phyloP scores from a whole-genome alignment of 2,888 invertebrate genomes.

The Eumerus sabulonum region DNA sequence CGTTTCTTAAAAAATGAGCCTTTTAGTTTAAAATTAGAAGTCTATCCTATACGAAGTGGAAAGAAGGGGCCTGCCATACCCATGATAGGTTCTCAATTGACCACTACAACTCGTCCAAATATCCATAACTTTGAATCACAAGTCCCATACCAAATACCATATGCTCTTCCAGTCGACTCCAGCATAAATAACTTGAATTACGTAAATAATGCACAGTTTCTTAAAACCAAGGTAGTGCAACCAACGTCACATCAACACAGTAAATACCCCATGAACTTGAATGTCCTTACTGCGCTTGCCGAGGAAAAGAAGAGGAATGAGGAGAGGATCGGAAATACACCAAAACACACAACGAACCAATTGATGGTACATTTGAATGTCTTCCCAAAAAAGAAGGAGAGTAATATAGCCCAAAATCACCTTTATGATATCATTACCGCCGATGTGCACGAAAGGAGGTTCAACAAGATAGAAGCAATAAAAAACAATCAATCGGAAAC shows the following conservation, averaged over 20 bases:
- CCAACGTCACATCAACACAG: constrained; percentile 70
- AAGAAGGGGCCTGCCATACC: constrained; percentile 62
- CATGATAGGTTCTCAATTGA: constrained; percentile 23
- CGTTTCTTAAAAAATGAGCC: constrained; percentile 79
- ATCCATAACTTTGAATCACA: constrained; percentile 39
- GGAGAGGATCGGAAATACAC: constrained; percentile 56
- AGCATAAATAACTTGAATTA: constrained; percentile 59
- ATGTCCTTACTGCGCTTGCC: constrained; percentile 29
- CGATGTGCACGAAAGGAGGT: constrained; percentile 52
- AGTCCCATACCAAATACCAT: constrained; percentile 49
- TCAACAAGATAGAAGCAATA: not conserved
- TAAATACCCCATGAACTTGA: constrained; percentile 71
- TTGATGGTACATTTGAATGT: constrained; percentile 85
- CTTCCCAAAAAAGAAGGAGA: constrained; percentile 80
- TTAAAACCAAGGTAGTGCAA: constrained; percentile 53
- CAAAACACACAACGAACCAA: constrained; percentile 79
- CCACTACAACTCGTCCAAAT: constrained; percentile 48
- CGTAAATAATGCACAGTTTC: constrained; percentile 13
- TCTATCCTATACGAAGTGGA: constrained; percentile 81
- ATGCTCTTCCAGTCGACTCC: constrained; percentile 66
- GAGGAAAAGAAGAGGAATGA: constrained; percentile 50
- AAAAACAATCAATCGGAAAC: constrained; percentile 26
- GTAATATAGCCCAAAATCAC: constrained; percentile 36
- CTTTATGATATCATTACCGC: constrained; percentile 56
- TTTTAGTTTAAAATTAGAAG: constrained; percentile 84